Conservation (phyloP, 2,888 invertebrate species). For the Spilosoma lubricipeda region DNA sequence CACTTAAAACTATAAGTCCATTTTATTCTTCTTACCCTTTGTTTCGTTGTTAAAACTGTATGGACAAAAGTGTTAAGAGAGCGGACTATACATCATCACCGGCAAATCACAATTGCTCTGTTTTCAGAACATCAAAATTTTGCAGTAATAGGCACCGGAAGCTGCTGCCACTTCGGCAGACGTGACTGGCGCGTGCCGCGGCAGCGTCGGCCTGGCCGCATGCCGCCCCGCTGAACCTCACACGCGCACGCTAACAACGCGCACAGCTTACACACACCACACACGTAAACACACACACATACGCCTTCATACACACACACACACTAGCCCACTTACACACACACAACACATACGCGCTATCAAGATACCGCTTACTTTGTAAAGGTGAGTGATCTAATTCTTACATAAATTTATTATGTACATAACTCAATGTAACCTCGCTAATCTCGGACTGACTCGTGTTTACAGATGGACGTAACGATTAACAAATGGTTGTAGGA, state of each 20-base stretch:
- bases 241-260: slow-evolving; percentile 43
- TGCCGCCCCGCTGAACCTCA: slow-evolving; percentile 60
- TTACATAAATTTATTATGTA: neutral
- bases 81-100: slow-evolving; percentile 23
- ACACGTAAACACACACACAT: neutral
- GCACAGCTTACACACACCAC: slow-evolving; percentile 23
- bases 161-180: slow-evolving; percentile 98
- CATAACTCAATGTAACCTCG: neutral
- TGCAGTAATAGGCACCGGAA: slow-evolving; percentile 99
- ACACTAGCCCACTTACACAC: slow-evolving; percentile 15
- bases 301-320: slow-evolving; percentile 15
- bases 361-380: slow-evolving; percentile 31
- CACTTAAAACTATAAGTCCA: neutral
- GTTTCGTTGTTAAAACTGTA: neutral
- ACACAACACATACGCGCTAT: slow-evolving; percentile 13
- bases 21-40: neutral
- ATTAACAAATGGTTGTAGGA: neutral
- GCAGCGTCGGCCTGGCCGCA: slow-evolving; percentile 66
- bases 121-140: slow-evolving; percentile 89
- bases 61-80: neutral
- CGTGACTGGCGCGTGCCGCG: slow-evolving; percentile 92
- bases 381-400: slow-evolving; percentile 28
- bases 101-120: slow-evolving; percentile 32
- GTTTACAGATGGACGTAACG: neutral
- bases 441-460: neutral